Base-by-base conservation (phyloP, 2,797 vertebrate genomes). In the Siniperca obscura region DNA sequence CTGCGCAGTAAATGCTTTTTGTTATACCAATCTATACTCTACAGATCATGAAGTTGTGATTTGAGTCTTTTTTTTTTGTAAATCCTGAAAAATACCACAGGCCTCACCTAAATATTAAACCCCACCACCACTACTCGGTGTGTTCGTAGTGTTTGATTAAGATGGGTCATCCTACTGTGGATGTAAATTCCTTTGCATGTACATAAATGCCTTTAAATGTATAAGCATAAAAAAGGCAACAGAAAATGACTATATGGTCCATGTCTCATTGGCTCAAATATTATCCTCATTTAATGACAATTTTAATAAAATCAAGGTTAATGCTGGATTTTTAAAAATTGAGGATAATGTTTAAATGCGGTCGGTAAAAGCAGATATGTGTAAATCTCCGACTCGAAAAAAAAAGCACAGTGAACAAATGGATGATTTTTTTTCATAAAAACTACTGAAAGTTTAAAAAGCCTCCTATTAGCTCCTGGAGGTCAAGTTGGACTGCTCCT, bases 1-100 rank as follows among this genome's bases (percentile, higher is more conserved):
- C 87, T 19, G 75, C 80, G 30, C 75, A 70, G 88, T 90, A 91
- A 91, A 93, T 92, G 91, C 84, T 90, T 90, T 87, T 81, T 85
- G 68, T 85, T 88, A 88, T 61, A 84, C 74, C 83, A 85, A 88
- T 89, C 81, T 90, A 78, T 81, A 80, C 68, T 87, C 76, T 82
- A 83, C 77, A 90, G 79, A 88, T 85, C 34, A 78, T 60, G 44
- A 82, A 78, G 69, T 38, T 44, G 55, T 76, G 44, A 74, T 85
- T 78, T 30, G 16, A 87, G 55, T 85, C 48, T 76, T 56, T 71
- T 80, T 38, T 81, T 36, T 85, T 17, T 65, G 42, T 80, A 68
- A 84, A 74, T 89, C 83, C 85, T 80, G 78, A 89, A 86, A 91
- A 92, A 90, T 71, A 84, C 83, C 89, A 87, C 83, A 75, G 85